Base-by-base conservation (phyloP, 2,113 vertebrate genomes). In the Ochotona princeps region DNA sequence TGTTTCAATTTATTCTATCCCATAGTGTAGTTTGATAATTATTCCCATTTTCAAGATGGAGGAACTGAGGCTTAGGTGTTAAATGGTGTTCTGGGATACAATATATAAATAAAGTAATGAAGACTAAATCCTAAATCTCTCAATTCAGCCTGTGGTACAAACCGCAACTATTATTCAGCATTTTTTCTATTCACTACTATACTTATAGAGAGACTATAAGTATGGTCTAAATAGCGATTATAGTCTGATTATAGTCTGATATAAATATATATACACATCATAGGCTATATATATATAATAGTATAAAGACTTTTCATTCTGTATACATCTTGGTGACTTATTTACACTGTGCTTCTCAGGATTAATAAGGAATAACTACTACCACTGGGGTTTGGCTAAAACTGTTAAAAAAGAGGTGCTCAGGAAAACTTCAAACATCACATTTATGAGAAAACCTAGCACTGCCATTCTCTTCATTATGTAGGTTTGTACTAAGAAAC, bases 1-100 rank as follows among this genome's bases (percentile, higher is more conserved):
- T 76, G 70, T 91, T 84, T 90, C 82, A 90, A 86, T 63, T 67
- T 84, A 81, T 87, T 78, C 61, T 57, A 65, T 87, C 12, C 25
- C 32, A 69, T 67, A 84, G 32, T 83, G 38, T 49, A 89, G 72
- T n/a, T 25, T 21, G 90, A 38, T 70, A 66, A 83, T 26, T 87
- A 35, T 65, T 63, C 14, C 47, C 35, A 66, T 93, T 94, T 80
- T 91, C 75, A n/a, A 92, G 44, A 63, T 83, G 67, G 74, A 21
- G 49, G 83, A 89, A 84, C 87, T 66, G 73, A 95, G 65, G 25
- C 26, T 82, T 23, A 84, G 21, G 60, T 70, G 32, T 82, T 72
- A 44, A 94, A 91, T 76, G 49, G 83, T 86, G 13, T 18, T 28
- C 15, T 5, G 44, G 79, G 5, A 69, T 14, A 21, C 17, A 87